phyloP scores from a whole-genome alignment of 2,797 vertebrate species.

The Simalia tracyae region DNA sequence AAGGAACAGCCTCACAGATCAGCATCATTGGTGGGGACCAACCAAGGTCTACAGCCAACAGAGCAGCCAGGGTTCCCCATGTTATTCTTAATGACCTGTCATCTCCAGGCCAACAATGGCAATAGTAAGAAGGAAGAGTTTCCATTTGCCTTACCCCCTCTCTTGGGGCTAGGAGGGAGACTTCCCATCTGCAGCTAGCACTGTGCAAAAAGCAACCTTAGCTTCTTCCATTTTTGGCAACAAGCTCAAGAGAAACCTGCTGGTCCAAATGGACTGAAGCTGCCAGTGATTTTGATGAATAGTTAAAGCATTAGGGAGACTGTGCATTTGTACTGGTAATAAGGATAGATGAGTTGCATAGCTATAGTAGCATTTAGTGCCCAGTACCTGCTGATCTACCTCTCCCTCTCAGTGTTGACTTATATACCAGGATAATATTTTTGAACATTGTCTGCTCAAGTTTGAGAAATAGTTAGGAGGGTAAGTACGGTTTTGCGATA shows the following conservation, averaged over 20 bases:
- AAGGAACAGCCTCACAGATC: background rate
- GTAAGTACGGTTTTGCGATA: conserved; percentile 64
- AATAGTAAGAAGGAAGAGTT: background rate
- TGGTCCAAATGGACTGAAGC: background rate
- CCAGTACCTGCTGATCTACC: background rate
- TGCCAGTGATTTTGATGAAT: background rate
- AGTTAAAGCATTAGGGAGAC: background rate
- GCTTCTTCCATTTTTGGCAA: background rate
- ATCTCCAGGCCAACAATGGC: background rate
- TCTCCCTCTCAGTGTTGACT: background rate
- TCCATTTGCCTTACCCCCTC: background rate
- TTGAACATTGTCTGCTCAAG: background rate
- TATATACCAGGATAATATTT: conserved; percentile 18
- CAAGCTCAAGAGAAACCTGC: background rate
- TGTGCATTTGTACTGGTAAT: background rate
- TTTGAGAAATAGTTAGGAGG: conserved; percentile 65
- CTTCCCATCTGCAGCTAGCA: background rate
- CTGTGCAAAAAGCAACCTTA: background rate
- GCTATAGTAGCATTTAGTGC: background rate
- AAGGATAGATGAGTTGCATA: background rate
- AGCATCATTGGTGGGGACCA: background rate
- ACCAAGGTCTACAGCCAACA: background rate
- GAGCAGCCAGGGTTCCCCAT: background rate
- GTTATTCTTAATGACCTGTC: background rate
- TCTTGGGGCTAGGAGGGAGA: too few relatives aligned